phyloP scores from a whole-genome alignment of 2,113 vertebrate species.

The Lycaon pictus region DNA sequence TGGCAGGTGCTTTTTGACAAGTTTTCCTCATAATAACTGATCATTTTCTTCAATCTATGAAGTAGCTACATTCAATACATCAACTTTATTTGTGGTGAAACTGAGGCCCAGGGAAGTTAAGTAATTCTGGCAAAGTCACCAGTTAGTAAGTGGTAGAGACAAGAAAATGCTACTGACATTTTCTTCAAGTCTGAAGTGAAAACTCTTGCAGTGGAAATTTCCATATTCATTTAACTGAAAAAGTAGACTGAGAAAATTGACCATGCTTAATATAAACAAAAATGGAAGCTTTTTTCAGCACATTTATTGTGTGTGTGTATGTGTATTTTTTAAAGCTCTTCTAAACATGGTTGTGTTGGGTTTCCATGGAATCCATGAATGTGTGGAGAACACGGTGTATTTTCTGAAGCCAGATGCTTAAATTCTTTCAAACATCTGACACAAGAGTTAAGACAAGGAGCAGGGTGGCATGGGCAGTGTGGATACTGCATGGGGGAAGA shows the following conservation, averaged over 20 bases:
- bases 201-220: constrained; percentile 37
- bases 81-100: neutral
- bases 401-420: constrained; percentile 37
- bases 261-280: constrained; percentile 35
- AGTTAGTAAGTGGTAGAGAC: neutral
- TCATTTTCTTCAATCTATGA: neutral
- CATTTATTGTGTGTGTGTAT: neutral
- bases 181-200: neutral
- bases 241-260: neutral
- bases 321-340: neutral
- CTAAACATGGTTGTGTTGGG: neutral
- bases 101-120: neutral
- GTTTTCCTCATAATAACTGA: neutral
- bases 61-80: neutral
- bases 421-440: constrained; percentile 41
- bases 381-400: neutral
- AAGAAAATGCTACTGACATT: neutral
- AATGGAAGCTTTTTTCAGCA: neutral
- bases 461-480: fast-evolving
- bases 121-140: neutral
- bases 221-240: neutral
- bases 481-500: neutral
- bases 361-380: constrained; percentile 58
- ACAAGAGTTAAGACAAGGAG: neutral
- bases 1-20: neutral